Percentiles rank a stretch among this genome's conserved stretches.
Conservation (phyloP, 2,797 vertebrate species). For the Schizopygopsis malacanthus region DNA sequence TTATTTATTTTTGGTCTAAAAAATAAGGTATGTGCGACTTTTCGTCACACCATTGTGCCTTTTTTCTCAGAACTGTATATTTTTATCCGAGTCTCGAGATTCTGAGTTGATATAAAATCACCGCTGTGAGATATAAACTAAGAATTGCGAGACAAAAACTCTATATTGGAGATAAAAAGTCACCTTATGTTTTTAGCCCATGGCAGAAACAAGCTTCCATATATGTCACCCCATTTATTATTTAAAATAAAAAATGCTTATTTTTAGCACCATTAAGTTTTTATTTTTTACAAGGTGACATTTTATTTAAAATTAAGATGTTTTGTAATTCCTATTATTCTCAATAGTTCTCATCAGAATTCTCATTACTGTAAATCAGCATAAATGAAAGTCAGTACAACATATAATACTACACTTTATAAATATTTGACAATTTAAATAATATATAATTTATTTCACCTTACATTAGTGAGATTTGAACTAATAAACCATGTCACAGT, state of each 20-base stretch:
- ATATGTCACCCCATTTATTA: background rate
- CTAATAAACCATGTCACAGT: background rate
- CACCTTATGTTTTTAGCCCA: background rate
- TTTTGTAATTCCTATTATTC: background rate
- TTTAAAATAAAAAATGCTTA: conserved; percentile 1
- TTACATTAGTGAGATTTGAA: background rate
- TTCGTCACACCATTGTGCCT: background rate
- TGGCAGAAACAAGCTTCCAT: background rate
- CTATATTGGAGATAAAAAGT: background rate
- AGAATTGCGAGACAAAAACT: background rate
- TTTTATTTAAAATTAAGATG: background rate
- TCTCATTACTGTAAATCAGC: background rate
- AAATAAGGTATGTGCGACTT: background rate
- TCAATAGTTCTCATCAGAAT: background rate
- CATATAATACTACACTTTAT: background rate
- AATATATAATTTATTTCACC: conserved; percentile 1
- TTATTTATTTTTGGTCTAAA: too few relatives aligned
- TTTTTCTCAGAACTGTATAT: background rate
- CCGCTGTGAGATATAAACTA: background rate
- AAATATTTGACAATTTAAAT: conserved; percentile 1
- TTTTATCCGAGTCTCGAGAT: background rate
- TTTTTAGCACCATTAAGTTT: conserved; percentile 1
- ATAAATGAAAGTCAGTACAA: background rate
- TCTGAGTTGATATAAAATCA: background rate
- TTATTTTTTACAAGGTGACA: background rate